Evolutionary conservation across 2,113 vertebrate genomes (phyloP).

Genomic region (Heloderma charlesbogerti): DNA sequence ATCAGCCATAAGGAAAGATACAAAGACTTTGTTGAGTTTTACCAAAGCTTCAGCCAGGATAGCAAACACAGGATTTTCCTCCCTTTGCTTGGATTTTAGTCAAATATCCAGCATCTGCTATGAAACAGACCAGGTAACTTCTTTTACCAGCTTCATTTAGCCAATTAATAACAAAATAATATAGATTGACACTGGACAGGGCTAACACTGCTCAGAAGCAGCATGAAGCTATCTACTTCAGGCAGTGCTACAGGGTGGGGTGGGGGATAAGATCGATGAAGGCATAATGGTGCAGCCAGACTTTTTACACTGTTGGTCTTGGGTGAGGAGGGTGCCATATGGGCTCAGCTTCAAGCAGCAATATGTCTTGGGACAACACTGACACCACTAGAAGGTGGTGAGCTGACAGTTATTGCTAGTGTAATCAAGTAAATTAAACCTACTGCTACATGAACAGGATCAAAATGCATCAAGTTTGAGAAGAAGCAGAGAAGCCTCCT

Average conservation of each 20-base stretch:
- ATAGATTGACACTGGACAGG: background rate
- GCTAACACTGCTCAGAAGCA: background rate
- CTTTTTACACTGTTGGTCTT: background rate
- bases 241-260: background rate
- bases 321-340: too few species aligned
- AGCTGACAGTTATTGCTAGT: background rate
- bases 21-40: background rate
- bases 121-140: background rate
- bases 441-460: background rate
- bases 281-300: background rate
- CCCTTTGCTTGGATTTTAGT: background rate
- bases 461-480: background rate
- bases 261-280: background rate
- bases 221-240: background rate
- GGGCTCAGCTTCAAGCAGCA: too few species aligned
- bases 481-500: too few species aligned
- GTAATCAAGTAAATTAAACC: background rate
- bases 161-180: background rate
- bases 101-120: background rate
- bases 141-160: background rate
- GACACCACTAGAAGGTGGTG: background rate
- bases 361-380: background rate
- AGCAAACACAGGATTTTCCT: background rate
- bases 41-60: background rate
- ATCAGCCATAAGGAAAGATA: background rate